phyloP scores from a whole-genome alignment of 2,888 invertebrate species.

The Isoperla grammatica region DNA sequence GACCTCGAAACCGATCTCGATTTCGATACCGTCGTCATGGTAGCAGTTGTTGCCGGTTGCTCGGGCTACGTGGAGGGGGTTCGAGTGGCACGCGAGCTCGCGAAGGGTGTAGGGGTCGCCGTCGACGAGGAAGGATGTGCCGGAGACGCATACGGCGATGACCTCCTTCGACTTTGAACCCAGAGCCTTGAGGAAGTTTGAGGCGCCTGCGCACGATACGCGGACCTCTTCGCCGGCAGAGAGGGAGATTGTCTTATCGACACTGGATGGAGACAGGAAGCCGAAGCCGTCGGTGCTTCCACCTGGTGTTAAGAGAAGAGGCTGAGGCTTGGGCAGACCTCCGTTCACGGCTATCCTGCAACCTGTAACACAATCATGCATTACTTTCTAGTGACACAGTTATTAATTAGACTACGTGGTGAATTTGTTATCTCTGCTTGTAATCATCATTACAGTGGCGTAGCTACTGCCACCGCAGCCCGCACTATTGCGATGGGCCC shows the following conservation, averaged over 20 bases:
- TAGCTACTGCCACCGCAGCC: too few species aligned
- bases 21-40: conserved; percentile 36
- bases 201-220: conserved; percentile 14
- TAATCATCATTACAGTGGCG: too few species aligned
- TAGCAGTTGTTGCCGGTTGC: conserved; percentile 6
- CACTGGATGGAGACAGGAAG: not conserved
- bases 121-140: conserved; percentile 16
- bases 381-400: conserved; percentile 7
- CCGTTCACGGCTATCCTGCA: conserved; percentile 12
- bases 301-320: conserved; percentile 2
- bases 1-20: conserved; percentile 33
- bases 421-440: too few species aligned
- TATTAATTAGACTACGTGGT: too few species aligned
- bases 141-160: conserved; percentile 22
- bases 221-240: conserved; percentile 12
- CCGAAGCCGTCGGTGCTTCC: not conserved
- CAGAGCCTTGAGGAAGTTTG: conserved; percentile 8
- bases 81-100: conserved; percentile 37
- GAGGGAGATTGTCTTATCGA: not conserved
- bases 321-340: conserved; percentile 13
- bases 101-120: conserved; percentile 40
- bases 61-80: conserved; percentile 37
- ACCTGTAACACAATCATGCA: conserved; percentile 3
- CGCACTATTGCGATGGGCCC: too few species aligned
- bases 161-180: not conserved